These are phyloP conservation scores for Phalacrocorax brasilianus DNA, from an alignment of 2,113 vertebrate genomes.

Conservation along the genomic window DNA sequence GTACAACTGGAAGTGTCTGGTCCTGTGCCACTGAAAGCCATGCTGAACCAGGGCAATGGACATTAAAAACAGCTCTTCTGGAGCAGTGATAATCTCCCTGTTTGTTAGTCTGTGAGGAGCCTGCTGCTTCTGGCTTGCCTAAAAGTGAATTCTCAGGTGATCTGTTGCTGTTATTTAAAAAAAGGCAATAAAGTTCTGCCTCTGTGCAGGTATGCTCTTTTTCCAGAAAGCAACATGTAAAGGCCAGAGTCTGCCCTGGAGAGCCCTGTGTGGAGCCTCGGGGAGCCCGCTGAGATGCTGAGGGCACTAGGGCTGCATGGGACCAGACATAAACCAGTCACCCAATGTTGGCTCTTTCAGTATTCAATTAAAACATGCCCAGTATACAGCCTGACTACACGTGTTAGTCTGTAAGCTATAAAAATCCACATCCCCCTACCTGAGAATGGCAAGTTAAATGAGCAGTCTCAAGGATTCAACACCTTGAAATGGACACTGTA, in stretches of 20 bases:
- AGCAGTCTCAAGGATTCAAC: neutral
- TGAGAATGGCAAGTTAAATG: neutral
- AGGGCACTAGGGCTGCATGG: neutral
- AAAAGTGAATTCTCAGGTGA: neutral
- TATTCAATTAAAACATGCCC: neutral
- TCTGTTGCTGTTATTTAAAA: neutral
- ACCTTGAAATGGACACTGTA: neutral
- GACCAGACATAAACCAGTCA: neutral
- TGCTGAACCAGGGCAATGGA: neutral
- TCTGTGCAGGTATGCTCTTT: neutral
- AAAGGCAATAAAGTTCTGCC: neutral
- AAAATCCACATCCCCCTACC: neutral
- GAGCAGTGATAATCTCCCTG: neutral
- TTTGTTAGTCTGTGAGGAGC: neutral
- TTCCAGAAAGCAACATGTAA: neutral
- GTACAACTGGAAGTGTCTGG: neutral
- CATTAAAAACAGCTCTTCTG: neutral
- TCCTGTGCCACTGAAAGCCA: neutral
- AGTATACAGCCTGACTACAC: neutral
- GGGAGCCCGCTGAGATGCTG: neutral
- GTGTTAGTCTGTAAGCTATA: neutral
- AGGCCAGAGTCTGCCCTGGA: neutral
- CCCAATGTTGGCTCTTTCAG: neutral
- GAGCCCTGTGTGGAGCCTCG: neutral
- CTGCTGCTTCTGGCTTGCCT: neutral